Conservation (phyloP, 2,888 invertebrate species). For the Eupithecia pulchellata region DNA sequence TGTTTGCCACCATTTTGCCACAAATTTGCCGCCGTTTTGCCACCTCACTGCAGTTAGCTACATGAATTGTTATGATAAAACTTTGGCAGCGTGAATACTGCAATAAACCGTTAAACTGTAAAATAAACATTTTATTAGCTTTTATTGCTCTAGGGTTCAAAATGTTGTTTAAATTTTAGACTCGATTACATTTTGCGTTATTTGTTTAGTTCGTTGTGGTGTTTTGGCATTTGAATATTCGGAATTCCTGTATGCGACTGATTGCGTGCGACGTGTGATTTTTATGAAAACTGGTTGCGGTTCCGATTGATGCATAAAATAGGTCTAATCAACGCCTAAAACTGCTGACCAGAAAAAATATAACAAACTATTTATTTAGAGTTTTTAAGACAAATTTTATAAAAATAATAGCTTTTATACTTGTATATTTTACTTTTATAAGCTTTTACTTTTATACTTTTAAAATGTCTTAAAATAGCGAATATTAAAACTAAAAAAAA, state of each 20-base stretch:
- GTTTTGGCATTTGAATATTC: not conserved
- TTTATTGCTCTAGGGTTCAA: conserved; percentile 21
- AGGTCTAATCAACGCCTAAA: not conserved
- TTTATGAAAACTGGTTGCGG: not conserved
- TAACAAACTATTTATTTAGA: no score
- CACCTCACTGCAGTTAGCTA: conserved; percentile 15
- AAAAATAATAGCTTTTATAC: no score
- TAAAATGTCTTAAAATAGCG: no score
- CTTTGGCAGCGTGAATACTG: conserved; percentile 12
- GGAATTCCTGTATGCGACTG: not conserved
- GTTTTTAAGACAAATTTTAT: no score
- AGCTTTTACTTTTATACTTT: no score
- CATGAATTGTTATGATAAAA: conserved; percentile 13
- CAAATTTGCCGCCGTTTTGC: conserved; percentile 7
- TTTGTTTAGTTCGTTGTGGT: not conserved
- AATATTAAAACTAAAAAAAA: no score
- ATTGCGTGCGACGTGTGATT: not conserved
- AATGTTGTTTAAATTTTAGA: conserved; percentile 11
- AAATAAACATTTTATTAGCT: conserved; percentile 17
- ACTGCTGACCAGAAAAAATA: not conserved
- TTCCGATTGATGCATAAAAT: not conserved
- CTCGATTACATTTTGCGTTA: not conserved
- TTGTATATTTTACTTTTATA: no score
- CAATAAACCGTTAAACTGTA: conserved; percentile 14
- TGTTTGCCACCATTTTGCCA: conserved; percentile 8